Percentiles rank a stretch among this genome's conserved stretches.
Evolutionary conservation across 2,888 invertebrate species (phyloP).

Genomic region (Caenorhabditis parvicauda): DNA sequence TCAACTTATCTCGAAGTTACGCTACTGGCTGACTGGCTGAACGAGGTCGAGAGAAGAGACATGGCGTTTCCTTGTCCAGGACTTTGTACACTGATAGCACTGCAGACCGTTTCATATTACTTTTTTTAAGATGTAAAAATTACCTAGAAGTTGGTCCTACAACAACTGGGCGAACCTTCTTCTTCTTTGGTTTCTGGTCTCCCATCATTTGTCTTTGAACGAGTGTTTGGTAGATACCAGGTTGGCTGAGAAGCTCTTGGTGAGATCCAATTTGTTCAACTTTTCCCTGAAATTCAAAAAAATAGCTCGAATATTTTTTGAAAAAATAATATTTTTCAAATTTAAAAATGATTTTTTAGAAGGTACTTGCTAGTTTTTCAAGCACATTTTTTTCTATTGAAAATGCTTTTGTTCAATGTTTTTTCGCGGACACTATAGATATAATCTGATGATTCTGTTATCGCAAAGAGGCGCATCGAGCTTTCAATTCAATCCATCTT

Average conservation of each 20-base stretch:
- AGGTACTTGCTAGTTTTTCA: too few relatives aligned
- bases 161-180: too few relatives aligned
- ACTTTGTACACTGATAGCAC: slow-evolving; percentile 20
- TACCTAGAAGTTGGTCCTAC: not conserved
- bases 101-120: not conserved
- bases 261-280: slow-evolving; percentile 67
- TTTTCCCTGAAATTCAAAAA: slow-evolving; percentile 23
- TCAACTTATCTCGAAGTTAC: slow-evolving; percentile 30
- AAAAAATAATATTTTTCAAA: too few relatives aligned
- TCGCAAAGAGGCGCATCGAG: not conserved
- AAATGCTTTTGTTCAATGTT: too few relatives aligned
- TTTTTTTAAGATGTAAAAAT: not conserved
- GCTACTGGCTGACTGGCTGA: slow-evolving; percentile 42
- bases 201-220: slow-evolving; percentile 63
- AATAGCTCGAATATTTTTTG: not conserved
- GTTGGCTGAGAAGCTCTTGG: slow-evolving; percentile 64
- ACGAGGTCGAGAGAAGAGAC: slow-evolving; percentile 35
- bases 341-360: too few relatives aligned
- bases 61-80: slow-evolving; percentile 38
- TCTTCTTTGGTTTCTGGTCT: slow-evolving; percentile 26
- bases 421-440: too few relatives aligned
- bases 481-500: not conserved
- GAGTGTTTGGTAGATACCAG: slow-evolving; percentile 65
- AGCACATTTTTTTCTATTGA: too few relatives aligned
- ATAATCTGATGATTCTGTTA: not conserved